Conservation (phyloP, 2,797 vertebrate genomes). For the Malurus leucopterus region DNA sequence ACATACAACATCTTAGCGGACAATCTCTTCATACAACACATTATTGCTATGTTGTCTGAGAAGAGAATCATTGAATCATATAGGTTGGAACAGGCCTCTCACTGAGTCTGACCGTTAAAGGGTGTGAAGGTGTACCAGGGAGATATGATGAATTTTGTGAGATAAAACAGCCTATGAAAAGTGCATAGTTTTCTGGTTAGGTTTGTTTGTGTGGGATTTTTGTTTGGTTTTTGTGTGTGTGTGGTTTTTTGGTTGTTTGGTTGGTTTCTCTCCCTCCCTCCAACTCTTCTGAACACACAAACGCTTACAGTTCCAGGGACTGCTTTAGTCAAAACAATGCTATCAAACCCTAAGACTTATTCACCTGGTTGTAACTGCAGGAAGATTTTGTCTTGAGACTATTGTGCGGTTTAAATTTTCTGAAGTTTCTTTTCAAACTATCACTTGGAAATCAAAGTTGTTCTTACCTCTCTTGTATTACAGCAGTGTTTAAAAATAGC, state of each 20-base stretch:
- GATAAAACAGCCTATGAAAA: not conserved
- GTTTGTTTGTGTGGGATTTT: not conserved
- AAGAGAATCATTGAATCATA: not conserved
- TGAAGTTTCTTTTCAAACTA: not conserved
- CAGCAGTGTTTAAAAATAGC: not conserved
- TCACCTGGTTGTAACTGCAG: not conserved
- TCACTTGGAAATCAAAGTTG: not conserved
- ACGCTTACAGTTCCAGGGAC: not conserved
- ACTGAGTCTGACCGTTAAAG: not conserved
- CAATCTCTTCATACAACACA: not conserved
- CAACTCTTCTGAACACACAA: not conserved
- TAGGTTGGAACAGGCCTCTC: not conserved
- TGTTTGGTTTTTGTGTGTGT: not conserved
- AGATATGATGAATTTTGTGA: not conserved
- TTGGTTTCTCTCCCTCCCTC: rapidly evolving
- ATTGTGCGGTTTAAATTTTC: not conserved
- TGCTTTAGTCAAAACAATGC: not conserved
- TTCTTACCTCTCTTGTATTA: not conserved
- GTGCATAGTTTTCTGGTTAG: not conserved
- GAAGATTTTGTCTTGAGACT: not conserved
- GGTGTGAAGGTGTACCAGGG: not conserved
- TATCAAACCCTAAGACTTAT: not conserved
- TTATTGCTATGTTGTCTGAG: not conserved
- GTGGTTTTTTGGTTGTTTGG: not conserved
- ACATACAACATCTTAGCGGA: not conserved